These are phyloP conservation scores for Mormyrus proboscirostris DNA, from an alignment of 2,797 vertebrate species.

Conservation along the genomic window DNA sequence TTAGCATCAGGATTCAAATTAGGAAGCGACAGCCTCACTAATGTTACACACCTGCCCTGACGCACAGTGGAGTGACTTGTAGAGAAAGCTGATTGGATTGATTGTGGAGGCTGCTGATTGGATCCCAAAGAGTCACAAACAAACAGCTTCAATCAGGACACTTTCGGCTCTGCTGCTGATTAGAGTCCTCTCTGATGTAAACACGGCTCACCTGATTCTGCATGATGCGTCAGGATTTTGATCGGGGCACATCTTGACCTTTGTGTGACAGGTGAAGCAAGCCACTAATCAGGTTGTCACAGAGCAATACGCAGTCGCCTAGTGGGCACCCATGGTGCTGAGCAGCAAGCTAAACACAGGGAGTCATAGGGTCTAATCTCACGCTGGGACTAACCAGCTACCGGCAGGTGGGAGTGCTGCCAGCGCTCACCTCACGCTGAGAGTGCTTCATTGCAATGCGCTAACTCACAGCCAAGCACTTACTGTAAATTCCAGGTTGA, in stretches of 20 bases:
- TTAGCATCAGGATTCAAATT: not conserved
- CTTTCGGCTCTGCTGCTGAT: not conserved
- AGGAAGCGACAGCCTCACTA: not conserved
- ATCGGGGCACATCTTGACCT: not conserved
- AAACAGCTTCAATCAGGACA: conserved; percentile 9
- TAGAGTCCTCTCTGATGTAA: not conserved
- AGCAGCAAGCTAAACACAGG: conserved; percentile 1
- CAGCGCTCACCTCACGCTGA: not conserved
- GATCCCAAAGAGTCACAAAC: not conserved
- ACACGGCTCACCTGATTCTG: not conserved
- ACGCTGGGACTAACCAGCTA: not conserved
- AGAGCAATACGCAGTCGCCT: not conserved
- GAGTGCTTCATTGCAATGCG: not conserved
- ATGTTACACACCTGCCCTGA: not conserved
- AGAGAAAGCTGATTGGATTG: not conserved
- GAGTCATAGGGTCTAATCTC: not conserved
- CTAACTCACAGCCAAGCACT: not conserved
- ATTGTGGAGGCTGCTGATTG: not conserved
- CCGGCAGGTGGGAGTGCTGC: not conserved
- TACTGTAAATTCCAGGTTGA: not conserved
- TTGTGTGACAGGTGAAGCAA: not conserved
- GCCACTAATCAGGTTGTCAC: not conserved
- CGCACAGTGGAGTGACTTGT: not conserved
- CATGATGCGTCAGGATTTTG: not conserved
- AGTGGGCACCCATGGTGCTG: not conserved